Evolutionary conservation across 2,888 invertebrate genomes (phyloP).

Genomic region (Gymnocheta viridis): DNA sequence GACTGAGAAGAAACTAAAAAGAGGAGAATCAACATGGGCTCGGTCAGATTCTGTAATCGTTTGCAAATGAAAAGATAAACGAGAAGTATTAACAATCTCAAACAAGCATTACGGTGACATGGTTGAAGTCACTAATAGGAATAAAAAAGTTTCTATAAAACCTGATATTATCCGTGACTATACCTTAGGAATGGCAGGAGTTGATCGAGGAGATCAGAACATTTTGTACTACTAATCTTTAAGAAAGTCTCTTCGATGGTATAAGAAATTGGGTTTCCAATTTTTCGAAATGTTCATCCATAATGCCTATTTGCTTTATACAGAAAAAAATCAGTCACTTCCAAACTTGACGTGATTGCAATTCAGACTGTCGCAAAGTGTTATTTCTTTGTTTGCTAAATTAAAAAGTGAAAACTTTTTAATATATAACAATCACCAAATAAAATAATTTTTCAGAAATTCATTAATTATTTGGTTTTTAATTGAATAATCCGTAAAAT

Average conservation of each 20-base stretch:
- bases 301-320: constrained; percentile 20
- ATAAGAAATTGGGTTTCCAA: constrained; percentile 16
- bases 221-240: too few species aligned
- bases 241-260: too few species aligned
- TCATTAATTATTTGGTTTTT: too few species aligned
- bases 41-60: neutral
- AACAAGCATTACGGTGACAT: constrained; percentile 3
- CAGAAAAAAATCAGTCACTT: too few species aligned
- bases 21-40: neutral
- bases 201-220: too few species aligned
- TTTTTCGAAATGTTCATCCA: constrained; percentile 17
- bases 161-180: constrained; percentile 6
- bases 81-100: constrained; percentile 2
- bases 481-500: too few species aligned
- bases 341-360: too few species aligned
- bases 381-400: too few species aligned
- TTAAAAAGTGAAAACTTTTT: too few species aligned
- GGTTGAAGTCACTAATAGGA: constrained; percentile 11
- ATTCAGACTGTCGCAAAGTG: too few species aligned
- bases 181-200: constrained; percentile 12
- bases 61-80: neutral
- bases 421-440: too few species aligned
- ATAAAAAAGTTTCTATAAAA: constrained; percentile 17
- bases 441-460: too few species aligned
- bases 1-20: constrained; percentile 1